phyloP scores from a whole-genome alignment of 2,888 invertebrate genomes.

The Ophonus ardosiacus region DNA sequence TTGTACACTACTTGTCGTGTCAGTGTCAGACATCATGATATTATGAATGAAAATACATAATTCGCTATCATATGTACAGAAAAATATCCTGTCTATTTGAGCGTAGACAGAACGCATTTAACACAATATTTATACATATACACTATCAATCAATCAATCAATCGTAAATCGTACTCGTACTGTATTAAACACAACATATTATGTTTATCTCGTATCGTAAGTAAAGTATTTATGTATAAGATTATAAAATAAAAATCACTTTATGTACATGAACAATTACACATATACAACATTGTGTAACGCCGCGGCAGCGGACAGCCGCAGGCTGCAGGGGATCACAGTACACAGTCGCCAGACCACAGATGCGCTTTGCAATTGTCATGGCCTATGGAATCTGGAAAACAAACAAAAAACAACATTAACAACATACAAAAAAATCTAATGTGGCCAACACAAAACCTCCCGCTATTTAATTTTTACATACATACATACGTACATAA shows the following conservation, averaged over 20 bases:
- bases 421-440: no score
- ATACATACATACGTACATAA: no score
- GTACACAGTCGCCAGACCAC: slow-evolving; percentile 69
- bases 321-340: slow-evolving; percentile 9
- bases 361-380: slow-evolving; percentile 82
- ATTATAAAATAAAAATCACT: slow-evolving; percentile 63
- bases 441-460: no score
- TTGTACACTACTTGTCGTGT: slow-evolving; percentile 56
- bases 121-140: slow-evolving; percentile 61
- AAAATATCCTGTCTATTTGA: slow-evolving; percentile 68
- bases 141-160: slow-evolving; percentile 2
- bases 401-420: background rate
- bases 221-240: slow-evolving; percentile 44
- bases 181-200: slow-evolving; percentile 52
- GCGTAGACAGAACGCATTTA: slow-evolving; percentile 16
- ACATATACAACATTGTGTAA: slow-evolving; percentile 63
- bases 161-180: no score
- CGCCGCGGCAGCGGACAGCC: background rate
- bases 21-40: slow-evolving; percentile 66
- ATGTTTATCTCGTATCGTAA: background rate
- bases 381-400: slow-evolving; percentile 87
- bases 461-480: no score
- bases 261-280: slow-evolving; percentile 65
- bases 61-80: slow-evolving; percentile 75
- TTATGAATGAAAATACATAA: slow-evolving; percentile 69